Conservation (phyloP, 2,113 vertebrate genomes). For the Gallinago media region DNA sequence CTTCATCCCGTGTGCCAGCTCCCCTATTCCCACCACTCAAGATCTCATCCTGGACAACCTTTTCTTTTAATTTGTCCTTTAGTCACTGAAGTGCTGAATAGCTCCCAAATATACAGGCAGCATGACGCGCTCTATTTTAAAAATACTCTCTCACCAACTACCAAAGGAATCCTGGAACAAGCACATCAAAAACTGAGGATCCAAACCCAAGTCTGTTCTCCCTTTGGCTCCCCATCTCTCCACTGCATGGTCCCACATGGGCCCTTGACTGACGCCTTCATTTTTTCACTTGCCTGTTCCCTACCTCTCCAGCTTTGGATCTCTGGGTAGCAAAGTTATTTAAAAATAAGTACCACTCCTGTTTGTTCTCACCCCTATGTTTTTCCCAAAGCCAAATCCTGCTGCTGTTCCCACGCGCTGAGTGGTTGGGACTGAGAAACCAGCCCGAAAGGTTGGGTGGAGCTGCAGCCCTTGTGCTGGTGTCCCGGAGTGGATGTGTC, state of each 20-base stretch:
- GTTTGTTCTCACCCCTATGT: neutral
- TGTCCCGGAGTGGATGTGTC: neutral
- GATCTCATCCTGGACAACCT: neutral
- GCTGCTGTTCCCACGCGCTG: rapidly evolving
- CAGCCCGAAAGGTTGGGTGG: neutral
- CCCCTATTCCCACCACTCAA: neutral
- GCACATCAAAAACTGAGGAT: neutral
- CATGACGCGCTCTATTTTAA: neutral
- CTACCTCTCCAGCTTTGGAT: neutral
- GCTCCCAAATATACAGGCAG: neutral
- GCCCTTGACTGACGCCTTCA: neutral
- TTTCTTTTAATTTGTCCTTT: neutral
- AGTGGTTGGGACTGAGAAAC: neutral
- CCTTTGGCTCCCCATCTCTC: neutral
- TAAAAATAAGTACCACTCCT: neutral
- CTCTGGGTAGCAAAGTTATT: neutral
- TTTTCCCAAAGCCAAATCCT: neutral
- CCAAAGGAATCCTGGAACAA: neutral
- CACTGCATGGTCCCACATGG: rapidly evolving
- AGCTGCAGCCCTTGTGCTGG: neutral
- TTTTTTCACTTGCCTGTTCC: neutral
- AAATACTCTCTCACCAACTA: neutral
- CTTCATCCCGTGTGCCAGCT: neutral
- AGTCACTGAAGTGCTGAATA: neutral
- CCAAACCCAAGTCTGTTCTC: neutral